A percentile compares a stretch with the other conserved stretches of the same genome.
phyloP scores from a whole-genome alignment of 2,888 invertebrate genomes.

The Aradus depressus region DNA sequence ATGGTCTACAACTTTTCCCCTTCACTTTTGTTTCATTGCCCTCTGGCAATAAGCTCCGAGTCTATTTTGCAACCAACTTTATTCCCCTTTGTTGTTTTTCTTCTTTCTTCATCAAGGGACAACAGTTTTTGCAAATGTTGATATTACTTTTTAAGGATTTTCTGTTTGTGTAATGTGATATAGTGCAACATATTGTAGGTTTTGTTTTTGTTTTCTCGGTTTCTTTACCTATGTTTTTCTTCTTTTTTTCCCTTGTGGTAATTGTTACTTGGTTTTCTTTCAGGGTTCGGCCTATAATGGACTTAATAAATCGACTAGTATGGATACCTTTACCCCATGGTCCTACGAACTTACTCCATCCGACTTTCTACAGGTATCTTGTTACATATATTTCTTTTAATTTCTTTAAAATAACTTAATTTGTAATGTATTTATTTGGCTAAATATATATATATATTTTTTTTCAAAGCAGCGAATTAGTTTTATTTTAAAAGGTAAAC shows the following conservation, averaged over 20 bases:
- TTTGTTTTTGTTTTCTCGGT: too few relatives aligned
- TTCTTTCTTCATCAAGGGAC: too few relatives aligned
- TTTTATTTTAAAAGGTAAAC: not conserved
- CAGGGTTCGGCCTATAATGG: constrained; percentile 25
- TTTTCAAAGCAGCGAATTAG: not conserved
- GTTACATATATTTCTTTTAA: not conserved
- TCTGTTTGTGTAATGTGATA: too few relatives aligned
- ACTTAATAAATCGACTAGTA: constrained; percentile 18
- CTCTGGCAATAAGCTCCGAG: too few relatives aligned
- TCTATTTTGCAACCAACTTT: too few relatives aligned
- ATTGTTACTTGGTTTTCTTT: not conserved
- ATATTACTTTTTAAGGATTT: too few relatives aligned
- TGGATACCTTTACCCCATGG: constrained; percentile 29
- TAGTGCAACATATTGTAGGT: too few relatives aligned
- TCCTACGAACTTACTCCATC: constrained; percentile 28
- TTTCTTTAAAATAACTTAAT: not conserved
- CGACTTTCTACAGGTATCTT: constrained; percentile 28
- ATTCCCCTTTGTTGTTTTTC: too few relatives aligned
- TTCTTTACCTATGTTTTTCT: too few relatives aligned
- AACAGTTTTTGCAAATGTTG: too few relatives aligned
- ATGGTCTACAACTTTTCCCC: constrained; percentile 18
- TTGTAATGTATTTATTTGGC: not conserved
- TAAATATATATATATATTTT: not conserved
- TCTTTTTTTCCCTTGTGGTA: not conserved
- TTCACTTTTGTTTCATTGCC: constrained; percentile 18